A percentile compares a stretch with the other conserved stretches of the same genome.
phyloP scores from a whole-genome alignment of 2,888 invertebrate species.

The Spicauda simplicius region DNA sequence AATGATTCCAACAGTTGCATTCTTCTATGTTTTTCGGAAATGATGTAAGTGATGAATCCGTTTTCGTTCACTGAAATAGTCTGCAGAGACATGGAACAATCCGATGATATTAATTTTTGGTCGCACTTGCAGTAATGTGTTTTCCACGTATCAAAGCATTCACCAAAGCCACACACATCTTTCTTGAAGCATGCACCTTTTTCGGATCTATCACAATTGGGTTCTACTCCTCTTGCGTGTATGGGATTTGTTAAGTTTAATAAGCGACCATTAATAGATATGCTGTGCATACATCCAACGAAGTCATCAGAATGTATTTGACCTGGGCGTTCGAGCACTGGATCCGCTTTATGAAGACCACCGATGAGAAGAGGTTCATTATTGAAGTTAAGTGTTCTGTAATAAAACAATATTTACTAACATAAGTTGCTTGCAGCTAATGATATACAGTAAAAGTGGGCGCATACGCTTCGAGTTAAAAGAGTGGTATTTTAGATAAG shows the following conservation, averaged over 20 bases:
- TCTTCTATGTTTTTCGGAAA: slow-evolving; percentile 93
- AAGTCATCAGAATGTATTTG: slow-evolving; percentile 97
- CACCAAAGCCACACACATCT: slow-evolving; percentile 84
- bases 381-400: slow-evolving; percentile 95
- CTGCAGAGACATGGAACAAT: slow-evolving; percentile 91
- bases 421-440: neutral
- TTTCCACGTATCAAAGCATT: slow-evolving; percentile 95
- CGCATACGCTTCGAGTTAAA: too few relatives aligned
- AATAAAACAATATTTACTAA: slow-evolving; percentile 54
- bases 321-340: slow-evolving; percentile 94
- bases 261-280: slow-evolving; percentile 93
- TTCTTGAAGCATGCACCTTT: slow-evolving; percentile 87
- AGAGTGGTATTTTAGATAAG: too few relatives aligned
- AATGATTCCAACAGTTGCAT: slow-evolving; percentile 93
- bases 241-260: slow-evolving; percentile 92
- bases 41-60: slow-evolving; percentile 90
- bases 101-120: slow-evolving; percentile 89
- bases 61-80: slow-evolving; percentile 92
- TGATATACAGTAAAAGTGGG: neutral
- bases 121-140: slow-evolving; percentile 89
- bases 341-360: slow-evolving; percentile 93
- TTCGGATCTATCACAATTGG: slow-evolving; percentile 90
- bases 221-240: slow-evolving; percentile 88
- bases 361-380: slow-evolving; percentile 94
- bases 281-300: slow-evolving; percentile 96